Base-by-base conservation (phyloP, 2,888 invertebrate species). In the Leucophora obtusa region DNA sequence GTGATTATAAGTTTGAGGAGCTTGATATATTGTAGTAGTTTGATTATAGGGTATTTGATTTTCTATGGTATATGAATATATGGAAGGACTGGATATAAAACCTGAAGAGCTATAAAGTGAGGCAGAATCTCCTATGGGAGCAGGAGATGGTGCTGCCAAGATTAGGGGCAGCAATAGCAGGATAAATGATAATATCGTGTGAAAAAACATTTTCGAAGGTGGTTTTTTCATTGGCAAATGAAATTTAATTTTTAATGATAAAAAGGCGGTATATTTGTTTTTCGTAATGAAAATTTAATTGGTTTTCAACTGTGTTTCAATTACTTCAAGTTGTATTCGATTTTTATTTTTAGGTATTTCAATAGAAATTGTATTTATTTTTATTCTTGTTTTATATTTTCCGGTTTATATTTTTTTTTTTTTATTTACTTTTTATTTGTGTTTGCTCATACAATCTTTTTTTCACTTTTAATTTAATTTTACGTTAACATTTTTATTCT, bases 51-150 rank as follows among this genome's bases (percentile, higher is more conserved):
- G 76, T 43, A 74, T 63, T 69, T 85, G 86, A 85, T 86, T 87
- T 63, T 86, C 85, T 58, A 88, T 84, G 24, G 84, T 87, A 21
- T 88, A 88, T 33, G 87, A 85, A 56, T 88, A 88, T 56, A 88
- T 88, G 70, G 87, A 86, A 72, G 88, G 88, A 84, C 87, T 87
- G 66, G 87, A 85, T 80, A 87, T 87, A 83, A 88, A 87, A 50
- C 86, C 85, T 58, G 86, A 86, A 59, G 86, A 88, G 54, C 74
- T 76, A 38, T 76, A 58, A 66, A 76, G 60, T 54, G 60, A 35
- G 14, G 53, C 24, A 10, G 63, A 3, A 53, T 82, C 78, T 68
- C 33, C 78, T n/a, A 35, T 43, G 9, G 53, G 72, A 10, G 79
- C 71, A 17, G 82, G 79, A 33, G 82, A 69, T 21, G 83, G 83